Conservation (phyloP, 2,888 invertebrate species). For the Aphodius granarius region DNA sequence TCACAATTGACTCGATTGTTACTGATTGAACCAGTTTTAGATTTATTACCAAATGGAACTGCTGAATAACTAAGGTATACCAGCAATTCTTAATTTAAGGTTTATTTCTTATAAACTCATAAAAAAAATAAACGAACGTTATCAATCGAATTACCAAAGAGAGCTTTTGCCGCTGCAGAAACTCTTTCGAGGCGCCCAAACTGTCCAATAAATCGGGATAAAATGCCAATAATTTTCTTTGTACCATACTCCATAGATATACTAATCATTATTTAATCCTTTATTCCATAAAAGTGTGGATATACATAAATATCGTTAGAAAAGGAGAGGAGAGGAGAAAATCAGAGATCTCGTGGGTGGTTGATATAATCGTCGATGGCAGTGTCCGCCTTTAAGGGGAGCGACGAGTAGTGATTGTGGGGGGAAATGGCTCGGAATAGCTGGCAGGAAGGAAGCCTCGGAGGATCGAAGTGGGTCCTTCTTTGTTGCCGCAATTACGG, state of each 20-base stretch:
- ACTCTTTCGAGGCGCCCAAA: too few species aligned
- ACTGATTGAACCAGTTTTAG: neutral
- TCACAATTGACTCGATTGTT: constrained; percentile 14
- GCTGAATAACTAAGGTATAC: neutral
- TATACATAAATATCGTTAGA: neutral
- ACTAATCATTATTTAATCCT: neutral
- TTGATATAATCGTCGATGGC: neutral
- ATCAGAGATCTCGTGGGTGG: constrained; percentile 38
- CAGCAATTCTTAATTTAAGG: too few species aligned
- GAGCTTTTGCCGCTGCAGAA: too few species aligned
- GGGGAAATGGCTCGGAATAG: constrained; percentile 52
- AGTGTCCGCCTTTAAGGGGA: neutral
- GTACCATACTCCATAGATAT: too few species aligned
- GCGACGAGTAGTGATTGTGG: constrained; percentile 47
- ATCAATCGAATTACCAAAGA: too few species aligned
- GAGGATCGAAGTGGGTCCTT: constrained; percentile 40
- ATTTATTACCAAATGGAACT: neutral
- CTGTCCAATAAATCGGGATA: too few species aligned
- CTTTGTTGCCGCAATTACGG: constrained; percentile 44
- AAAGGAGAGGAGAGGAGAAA: neutral
- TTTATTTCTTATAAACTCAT: too few species aligned
- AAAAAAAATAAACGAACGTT: too few species aligned
- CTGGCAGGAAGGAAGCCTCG: constrained; percentile 48
- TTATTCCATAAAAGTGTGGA: neutral
- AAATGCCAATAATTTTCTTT: too few species aligned